Base-by-base conservation (phyloP, 2,888 invertebrate genomes). In the Drosophila seclusa region DNA sequence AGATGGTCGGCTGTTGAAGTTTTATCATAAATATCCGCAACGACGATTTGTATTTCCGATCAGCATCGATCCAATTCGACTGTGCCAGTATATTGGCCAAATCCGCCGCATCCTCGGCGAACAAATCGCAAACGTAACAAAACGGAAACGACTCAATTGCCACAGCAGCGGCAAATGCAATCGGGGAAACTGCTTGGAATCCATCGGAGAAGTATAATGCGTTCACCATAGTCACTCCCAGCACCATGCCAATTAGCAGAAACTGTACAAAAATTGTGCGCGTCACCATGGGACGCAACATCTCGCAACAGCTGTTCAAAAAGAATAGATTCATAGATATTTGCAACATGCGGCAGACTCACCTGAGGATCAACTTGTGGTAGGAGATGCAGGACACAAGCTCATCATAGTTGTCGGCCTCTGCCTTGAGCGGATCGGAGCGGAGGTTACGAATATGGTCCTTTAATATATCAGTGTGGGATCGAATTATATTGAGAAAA, bases 81-180 rank as follows among this genome's bases (percentile, higher is more conserved):
- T 78, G 49, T 0, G 2, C 52, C 27, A 78, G 10, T 4, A 63
- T 13, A 27, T 65, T 45, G 21, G 75, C 55, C 29, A 85, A 11
- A 0, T 82, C 72, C 13, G 59, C 42, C 10, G 69, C 65, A 8
- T 89, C 90, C 0, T 75, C 66, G 8, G 60, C 63, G 0, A 86
- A 64, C 7, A 69, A 31, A 27, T 86, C 75, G 48, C 90, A 86
- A 4, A 68, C 42, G 10, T 83, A 87, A 50, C 90, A 89, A 10
- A 86, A 87, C 10, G 86, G 90, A 54, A 86, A 87, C 0, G 85
- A 79, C 45, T 86, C 68, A 16, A 77, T 2, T 7, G 78, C 24
- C 0, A 81, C 32, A 1, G 71, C 60, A 0, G 48, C 29, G 0
- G 71, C 52, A 27, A 76, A 87, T 0, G 78, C 8, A 16, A 75